These are phyloP conservation scores for Furnarius figulus DNA, from an alignment of 2,113 vertebrate species.

Conservation along the genomic window DNA sequence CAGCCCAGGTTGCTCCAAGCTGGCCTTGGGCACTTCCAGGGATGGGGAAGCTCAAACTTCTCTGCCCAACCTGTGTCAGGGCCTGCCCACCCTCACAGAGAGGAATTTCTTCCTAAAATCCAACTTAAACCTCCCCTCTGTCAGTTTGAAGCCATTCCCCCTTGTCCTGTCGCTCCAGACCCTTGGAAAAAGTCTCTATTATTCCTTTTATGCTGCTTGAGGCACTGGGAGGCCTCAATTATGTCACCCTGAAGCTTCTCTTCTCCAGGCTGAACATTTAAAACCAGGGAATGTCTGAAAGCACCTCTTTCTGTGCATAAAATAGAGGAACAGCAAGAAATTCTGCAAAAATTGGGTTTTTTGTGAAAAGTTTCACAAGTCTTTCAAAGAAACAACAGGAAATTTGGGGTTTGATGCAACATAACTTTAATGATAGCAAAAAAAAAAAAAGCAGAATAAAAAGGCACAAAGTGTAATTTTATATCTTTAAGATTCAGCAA, in stretches of 20 bases:
- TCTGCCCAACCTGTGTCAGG: neutral
- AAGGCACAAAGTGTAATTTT: neutral
- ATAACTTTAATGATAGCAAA: neutral
- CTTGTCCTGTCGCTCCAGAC: neutral
- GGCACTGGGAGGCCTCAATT: neutral
- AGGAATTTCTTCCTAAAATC: neutral
- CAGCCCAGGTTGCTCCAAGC: neutral
- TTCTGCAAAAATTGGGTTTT: neutral
- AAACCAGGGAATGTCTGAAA: fast-evolving
- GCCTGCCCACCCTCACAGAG: neutral
- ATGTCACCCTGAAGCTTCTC: neutral
- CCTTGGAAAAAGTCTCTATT: neutral
- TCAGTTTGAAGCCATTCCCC: neutral
- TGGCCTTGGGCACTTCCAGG: neutral
- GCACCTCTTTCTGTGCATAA: neutral
- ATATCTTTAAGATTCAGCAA: neutral
- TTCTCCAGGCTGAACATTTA: neutral
- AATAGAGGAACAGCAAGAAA: neutral
- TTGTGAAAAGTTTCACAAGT: neutral
- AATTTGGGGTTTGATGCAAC: neutral
- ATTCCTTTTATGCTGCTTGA: neutral
- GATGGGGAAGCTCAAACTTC: neutral
- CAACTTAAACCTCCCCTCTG: neutral
- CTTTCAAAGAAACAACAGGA: neutral
- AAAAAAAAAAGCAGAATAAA: neutral